These are phyloP conservation scores for Melolontha melolontha DNA, from an alignment of 2,888 invertebrate genomes.

Conservation along the genomic window DNA sequence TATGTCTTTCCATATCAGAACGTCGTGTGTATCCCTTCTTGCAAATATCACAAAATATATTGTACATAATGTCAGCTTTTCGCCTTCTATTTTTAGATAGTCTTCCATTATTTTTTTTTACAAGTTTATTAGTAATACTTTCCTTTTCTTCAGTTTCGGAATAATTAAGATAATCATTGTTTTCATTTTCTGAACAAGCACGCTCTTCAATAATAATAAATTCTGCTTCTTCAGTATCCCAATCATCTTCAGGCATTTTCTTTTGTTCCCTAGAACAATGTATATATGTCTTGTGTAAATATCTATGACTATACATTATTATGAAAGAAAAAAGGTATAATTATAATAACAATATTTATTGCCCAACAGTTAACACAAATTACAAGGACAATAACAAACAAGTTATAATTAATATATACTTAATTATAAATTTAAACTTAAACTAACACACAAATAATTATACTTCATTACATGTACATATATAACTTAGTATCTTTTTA, in stretches of 20 bases:
- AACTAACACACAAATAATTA: no score
- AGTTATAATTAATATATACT: no score
- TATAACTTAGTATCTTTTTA: no score
- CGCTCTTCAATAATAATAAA: slow-evolving; percentile 10
- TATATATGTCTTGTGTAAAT: not conserved
- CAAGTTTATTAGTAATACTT: slow-evolving; percentile 1
- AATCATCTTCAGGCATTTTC: slow-evolving; percentile 11
- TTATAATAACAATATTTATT: no score
- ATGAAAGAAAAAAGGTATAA: no score
- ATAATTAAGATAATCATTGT: not conserved
- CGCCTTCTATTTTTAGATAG: slow-evolving; percentile 41
- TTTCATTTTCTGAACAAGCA: not conserved
- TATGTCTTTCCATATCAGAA: slow-evolving; percentile 47
- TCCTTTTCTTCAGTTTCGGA: slow-evolving; percentile 8
- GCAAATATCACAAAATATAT: slow-evolving; percentile 49
- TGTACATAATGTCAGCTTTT: slow-evolving; percentile 41
- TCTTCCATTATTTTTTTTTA: not conserved
- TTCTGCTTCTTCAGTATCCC: not conserved
- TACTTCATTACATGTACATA: no score
- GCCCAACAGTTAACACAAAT: no score
- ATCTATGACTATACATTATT: no score
- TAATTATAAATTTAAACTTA: no score
- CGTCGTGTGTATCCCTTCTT: slow-evolving; percentile 46
- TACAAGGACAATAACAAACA: no score
- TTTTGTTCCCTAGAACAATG: slow-evolving; percentile 14